Base-by-base conservation (phyloP, 2,113 vertebrate genomes). In the Microcebus lehilahytsara region DNA sequence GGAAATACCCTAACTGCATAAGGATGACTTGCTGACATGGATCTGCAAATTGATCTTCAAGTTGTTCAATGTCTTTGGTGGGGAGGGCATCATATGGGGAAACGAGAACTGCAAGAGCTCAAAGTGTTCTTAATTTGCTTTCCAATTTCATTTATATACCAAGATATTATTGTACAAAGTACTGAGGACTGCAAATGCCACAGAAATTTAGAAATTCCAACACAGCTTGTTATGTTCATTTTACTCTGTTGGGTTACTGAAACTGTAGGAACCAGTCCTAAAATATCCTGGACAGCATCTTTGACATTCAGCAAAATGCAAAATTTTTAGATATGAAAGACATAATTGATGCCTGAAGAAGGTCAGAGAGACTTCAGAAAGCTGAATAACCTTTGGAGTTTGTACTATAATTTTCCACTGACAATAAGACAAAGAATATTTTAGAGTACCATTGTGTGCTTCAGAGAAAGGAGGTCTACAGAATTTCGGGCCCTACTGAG, bases 1-100 rank as follows among this genome's bases (percentile, higher is more conserved):
- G 97, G 96, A 96, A 98, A 97, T 91, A 66, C 89, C 64, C 30
- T 86, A 91, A 97, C 71, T 62, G 62, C 53, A 27, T 19, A 20
- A 96, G 74, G 92, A 91, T 3, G 30, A 78, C 80, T 84, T 80
- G 58, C 78, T 94, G 97, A 93, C 23, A 9, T 71, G 23, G 19
- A 85, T 58, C 93, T 93, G 95, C 77, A 97, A 97, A 98, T 79
- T 81, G 32, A 95, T 93, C 93, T 89, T 71, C 37, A 87, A 98
- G 95, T 86, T 78, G 4, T 5, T 6, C 92, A 37, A 40, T 92
- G 67, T 91, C n/a, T 30, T 14, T 64, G 23, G 42, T 71, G 85
- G 2, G 34, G 37, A 83, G 53, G 72, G 6, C 53, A 56, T 22
- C 30, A 85, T 53, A 56, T 81, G 83, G 30, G 62, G 51, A 96